These are phyloP conservation scores for Elachura formosa DNA, from an alignment of 2,113 vertebrate genomes.

Conservation along the genomic window DNA sequence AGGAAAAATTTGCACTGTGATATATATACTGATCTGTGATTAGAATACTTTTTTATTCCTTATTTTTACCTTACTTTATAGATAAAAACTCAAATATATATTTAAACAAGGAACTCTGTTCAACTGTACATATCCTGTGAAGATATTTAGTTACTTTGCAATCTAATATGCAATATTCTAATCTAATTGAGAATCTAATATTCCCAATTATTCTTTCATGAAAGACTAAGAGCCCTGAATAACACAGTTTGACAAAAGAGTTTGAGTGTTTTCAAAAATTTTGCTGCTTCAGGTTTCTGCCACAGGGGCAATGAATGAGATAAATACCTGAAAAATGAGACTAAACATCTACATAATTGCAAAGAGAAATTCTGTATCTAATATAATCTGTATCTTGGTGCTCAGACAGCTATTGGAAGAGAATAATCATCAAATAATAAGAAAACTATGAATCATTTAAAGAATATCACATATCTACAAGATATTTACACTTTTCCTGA, in stretches of 20 bases:
- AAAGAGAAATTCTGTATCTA: not conserved
- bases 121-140: not conserved
- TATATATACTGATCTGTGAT: not conserved
- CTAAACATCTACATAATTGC: not conserved
- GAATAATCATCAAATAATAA: not conserved
- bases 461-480: not conserved
- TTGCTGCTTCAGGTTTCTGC: not conserved
- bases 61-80: not conserved
- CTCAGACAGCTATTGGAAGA: not conserved
- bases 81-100: not conserved
- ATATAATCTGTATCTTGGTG: not conserved
- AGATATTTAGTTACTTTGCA: not conserved
- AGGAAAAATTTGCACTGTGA: not conserved
- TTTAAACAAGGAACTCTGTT: not conserved
- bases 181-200: no score
- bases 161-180: not conserved
- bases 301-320: not conserved
- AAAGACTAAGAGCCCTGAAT: not conserved
- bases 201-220: not conserved
- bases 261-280: not conserved
- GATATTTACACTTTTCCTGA: conserved; percentile 78
- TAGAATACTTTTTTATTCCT: not conserved
- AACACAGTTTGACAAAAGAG: not conserved
- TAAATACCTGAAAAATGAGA: not conserved
- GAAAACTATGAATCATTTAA: not conserved